Evolutionary conservation across 2,797 vertebrate species (phyloP).

Genomic region (Artibeus jamaicensis): DNA sequence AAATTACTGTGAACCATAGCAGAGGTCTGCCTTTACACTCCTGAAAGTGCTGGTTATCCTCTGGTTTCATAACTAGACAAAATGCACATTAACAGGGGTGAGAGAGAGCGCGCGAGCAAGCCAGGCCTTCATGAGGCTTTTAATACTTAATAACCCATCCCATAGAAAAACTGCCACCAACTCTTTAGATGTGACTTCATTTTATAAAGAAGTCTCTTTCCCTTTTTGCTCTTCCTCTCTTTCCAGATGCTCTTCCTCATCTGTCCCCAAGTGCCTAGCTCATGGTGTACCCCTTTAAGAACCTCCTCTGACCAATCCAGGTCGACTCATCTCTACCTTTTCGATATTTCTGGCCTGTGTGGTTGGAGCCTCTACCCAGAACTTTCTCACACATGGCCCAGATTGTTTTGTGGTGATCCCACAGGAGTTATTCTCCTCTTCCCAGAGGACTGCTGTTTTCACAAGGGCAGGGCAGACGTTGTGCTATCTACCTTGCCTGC

Average conservation of each 20-base stretch:
- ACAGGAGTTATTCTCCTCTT: background rate
- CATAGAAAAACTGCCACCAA: background rate
- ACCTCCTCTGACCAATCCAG: background rate
- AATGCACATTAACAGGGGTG: background rate
- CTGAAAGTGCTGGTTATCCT: background rate
- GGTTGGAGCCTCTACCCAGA: background rate
- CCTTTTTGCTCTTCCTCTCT: background rate
- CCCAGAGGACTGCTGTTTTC: background rate
- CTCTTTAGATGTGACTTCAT: background rate
- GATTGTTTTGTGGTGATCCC: background rate
- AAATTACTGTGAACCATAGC: background rate
- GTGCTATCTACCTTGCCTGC: background rate
- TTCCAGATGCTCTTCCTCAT: background rate
- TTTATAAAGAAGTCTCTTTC: background rate
- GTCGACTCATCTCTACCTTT: background rate
- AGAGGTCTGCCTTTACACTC: background rate
- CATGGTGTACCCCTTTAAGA: background rate
- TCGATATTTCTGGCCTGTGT: background rate
- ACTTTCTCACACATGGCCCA: background rate
- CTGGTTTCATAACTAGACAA: background rate
- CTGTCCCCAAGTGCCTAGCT: background rate
- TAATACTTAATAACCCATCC: background rate
- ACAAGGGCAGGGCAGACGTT: background rate
- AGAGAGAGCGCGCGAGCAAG: background rate
- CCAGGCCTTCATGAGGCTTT: background rate